A percentile compares a stretch with the other conserved stretches of the same genome.
phyloP scores from a whole-genome alignment of 2,113 vertebrate genomes.

The Microtus montanus region DNA sequence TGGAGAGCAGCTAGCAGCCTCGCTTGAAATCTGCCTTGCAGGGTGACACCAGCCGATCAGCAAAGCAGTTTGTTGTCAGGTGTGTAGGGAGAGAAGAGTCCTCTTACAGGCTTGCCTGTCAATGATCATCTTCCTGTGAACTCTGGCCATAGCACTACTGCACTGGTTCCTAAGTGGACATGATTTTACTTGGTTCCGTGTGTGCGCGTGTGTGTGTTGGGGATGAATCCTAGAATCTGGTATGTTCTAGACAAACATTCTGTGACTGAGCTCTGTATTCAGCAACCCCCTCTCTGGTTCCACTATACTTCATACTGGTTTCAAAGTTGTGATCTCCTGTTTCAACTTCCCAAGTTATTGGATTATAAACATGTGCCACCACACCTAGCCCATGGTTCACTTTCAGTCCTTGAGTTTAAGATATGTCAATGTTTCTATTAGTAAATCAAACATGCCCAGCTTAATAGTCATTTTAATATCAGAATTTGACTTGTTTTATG shows the following conservation, averaged over 20 bases:
- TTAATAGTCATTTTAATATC: not conserved
- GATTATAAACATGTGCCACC: not conserved
- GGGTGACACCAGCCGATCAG: conserved; percentile 79
- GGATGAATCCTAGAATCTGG: not conserved
- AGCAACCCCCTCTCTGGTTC: not conserved
- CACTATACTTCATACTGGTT: not conserved
- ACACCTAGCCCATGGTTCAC: not conserved
- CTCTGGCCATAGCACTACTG: not conserved
- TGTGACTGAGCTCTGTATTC: not conserved
- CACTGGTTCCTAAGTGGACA: fast-evolving
- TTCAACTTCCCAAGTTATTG: not conserved
- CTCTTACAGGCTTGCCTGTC: conserved; percentile 64
- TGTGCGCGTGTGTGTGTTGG: no score
- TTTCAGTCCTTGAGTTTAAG: not conserved
- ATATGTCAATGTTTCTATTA: not conserved
- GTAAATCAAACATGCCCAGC: not conserved
- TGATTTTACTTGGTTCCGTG: fast-evolving
- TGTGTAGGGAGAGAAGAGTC: conserved; percentile 42
- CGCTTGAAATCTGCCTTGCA: conserved; percentile 80
- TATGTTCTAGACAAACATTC: not conserved
- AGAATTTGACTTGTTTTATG: not conserved
- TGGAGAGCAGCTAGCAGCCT: conserved; percentile 77
- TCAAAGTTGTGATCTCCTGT: not conserved
- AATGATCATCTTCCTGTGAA: fast-evolving
- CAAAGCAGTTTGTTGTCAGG: conserved; percentile 78